Base-by-base conservation (phyloP, 30 jellyfish, hydroid and myxozoan species). In the Hydractinia symbiolongicarpus region DNA sequence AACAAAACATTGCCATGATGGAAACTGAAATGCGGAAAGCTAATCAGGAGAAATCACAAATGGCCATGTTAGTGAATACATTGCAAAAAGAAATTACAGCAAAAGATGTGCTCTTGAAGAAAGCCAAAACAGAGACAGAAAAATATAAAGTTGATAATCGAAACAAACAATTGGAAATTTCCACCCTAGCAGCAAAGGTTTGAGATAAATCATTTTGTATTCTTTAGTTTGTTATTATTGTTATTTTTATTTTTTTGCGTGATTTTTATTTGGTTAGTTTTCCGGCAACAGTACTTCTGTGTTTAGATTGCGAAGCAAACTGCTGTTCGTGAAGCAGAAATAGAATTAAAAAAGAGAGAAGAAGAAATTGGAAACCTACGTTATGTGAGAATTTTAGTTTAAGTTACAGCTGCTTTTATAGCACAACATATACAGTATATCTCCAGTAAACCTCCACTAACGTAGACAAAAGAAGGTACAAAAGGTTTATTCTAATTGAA, bases 161-260 rank as follows among this genome's bases (percentile, higher is more conserved):
- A 81, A 91, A 90, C 55, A 90, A 90, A 51, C 95, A 90, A 4
- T 73, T 75, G 54, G 93, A 85, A 17, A 85, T 90, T 19, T 61
- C 95, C 15, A 66, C 93, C 7, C 88, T 90, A 5, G 74, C 97
- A 21, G 80, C 93, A 21, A 85, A 81, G 95, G 96, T 89, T 71
- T 53, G 74, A 58, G 1, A 58, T 58, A 58, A 11, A 0, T 58
- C 19, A 11, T 58, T 58, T 11, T 58, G 69, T 58, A 13, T 11
- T 58, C 69, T 58, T 58, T 58, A 58, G 69, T 58, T 58, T 58
- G 17, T 58, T 58, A 13, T 0, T 67, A 15, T 67, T 67, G 69
- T 21, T 15, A 21, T 67, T 67, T 20, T 10, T 20, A 13, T 4
- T 67, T 15, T 0, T 2, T 11, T 11, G 51, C 4, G 1, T 20